Evolutionary conservation across 2,113 vertebrate species (phyloP).

Genomic region (Pygoscelis adeliae): DNA sequence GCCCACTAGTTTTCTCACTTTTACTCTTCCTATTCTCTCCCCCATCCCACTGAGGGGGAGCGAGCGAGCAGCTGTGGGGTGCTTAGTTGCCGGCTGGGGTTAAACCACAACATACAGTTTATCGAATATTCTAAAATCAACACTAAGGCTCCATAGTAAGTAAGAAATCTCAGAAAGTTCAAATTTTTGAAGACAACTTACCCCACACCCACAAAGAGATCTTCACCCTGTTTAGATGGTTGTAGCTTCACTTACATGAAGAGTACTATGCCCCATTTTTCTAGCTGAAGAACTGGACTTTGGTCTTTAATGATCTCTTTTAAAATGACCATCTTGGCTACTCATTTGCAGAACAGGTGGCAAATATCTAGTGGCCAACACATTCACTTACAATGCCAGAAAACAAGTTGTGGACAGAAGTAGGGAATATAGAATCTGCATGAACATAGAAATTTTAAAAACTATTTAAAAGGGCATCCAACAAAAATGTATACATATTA

Average conservation of each 20-base stretch:
- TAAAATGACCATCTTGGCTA: conserved; percentile 48
- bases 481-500: not conserved
- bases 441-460: conserved; percentile 19
- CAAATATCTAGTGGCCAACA: conserved; percentile 34
- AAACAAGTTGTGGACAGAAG: conserved; percentile 34
- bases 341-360: conserved; percentile 58
- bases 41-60: no score
- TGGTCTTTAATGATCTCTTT: conserved; percentile 40
- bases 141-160: not conserved
- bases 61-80: no score
- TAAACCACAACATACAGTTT: not conserved
- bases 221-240: not conserved
- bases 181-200: not conserved
- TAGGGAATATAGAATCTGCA: not conserved
- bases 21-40: no score
- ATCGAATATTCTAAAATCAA: not conserved
- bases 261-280: not conserved
- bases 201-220: not conserved
- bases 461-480: conserved; percentile 18
- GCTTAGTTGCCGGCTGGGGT: no score
- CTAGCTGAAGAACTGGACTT: not conserved
- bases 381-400: conserved; percentile 60
- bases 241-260: not conserved
- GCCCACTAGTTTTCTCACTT: no score
- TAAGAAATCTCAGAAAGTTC: not conserved